Evolutionary conservation across 2,888 invertebrate species (phyloP), one percentile per base, ranked within the genome.

Genomic region (Julus scandinavius): DNA sequence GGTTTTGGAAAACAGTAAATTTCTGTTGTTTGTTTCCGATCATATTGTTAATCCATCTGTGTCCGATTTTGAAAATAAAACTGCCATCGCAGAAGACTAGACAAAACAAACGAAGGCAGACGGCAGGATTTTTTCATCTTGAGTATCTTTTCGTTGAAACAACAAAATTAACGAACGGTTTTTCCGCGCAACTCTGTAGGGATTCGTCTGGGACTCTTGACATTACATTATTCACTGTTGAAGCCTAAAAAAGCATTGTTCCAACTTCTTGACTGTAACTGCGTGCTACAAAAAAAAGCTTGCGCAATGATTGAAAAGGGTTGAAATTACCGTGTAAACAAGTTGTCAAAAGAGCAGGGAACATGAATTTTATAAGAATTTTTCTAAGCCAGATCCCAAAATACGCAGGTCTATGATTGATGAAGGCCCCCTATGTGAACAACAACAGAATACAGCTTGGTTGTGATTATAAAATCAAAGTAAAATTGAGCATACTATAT

Each of bases 11-110:
- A 72, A 72, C 63, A 72, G 63, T 72, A 72, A 72, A 72, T 72
- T 63, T 72, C 20, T 7, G 20, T 72, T 72, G 63, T 72, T 72
- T 72, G 63, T 72, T 72, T 72, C 63, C 63, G 63, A 72, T 72
- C 63, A 72, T 72, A 72, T 72, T 72, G 63, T 72, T 72, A 72
- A 72, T 72, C 63, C 63, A 72, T 72, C 63, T 72, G 63, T 72
- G 63, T 72, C 63, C 63, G 20, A 72, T 72, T 54, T 20, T 72
- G 63, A 72, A 72, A 72, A 72, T 72, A 72, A 72, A 72, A 72
- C 63, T 72, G 63, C 63, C 63, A 72, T 72, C 63, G 63, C 63
- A n/a, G 20, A 72, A 72, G 63, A 72, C 63, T 72, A 72, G 63
- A 72, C 63, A 72, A 72, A 72, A 72, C 63, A 72, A 72, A 72